Base-by-base conservation (phyloP, 2,797 vertebrate genomes). In the Trematomus bernacchii region DNA sequence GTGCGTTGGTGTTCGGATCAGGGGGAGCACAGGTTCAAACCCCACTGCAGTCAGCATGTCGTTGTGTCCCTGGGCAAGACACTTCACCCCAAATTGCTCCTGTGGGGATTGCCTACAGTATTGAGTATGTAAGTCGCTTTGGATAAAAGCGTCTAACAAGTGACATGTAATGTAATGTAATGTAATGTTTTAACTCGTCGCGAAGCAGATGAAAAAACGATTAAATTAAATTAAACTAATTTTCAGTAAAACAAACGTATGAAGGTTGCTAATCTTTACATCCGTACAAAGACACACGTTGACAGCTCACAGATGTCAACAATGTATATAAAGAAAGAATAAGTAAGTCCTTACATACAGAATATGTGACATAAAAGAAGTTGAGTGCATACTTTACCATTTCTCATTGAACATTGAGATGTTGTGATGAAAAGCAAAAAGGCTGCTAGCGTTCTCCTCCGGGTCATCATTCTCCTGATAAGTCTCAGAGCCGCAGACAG, bases 371-470 rank as follows among this genome's bases (percentile, higher is more conserved):
- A 71, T 55, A 30, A 64, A 16, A 79, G 75, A 69, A n/a, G 18
- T 58, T 40, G 1, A 77, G 10, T 23, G 43, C 18, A 83, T 88
- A 93, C 89, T 73, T 6, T 88, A 93, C 91, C 93, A 55, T 88
- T 71, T 62, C 10, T 7, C 47, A 77, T 33, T 63, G 85, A 77
- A 61, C 73, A 79, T 4, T 72, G 82, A 61, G 30, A 72, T 48
- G 74, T 42, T 47, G 85, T 61, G 60, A 91, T 75, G 52, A 94
- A 64, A 52, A 95, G 66, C 80, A 89, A 44, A 40, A 91, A 52
- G 74, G 76, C 81, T 47, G 72, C 83, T 43, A 87, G 48, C 46
- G 82, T 82, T 90, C 85, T 89, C 89, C 90, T 85, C 73, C 51
- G 67, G 67, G 62, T 80, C 72, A 73, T 58, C 88, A 89, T 93